These are phyloP conservation scores for Galago senegalensis DNA, from an alignment of 2,797 vertebrate genomes.

Conservation along the genomic window DNA sequence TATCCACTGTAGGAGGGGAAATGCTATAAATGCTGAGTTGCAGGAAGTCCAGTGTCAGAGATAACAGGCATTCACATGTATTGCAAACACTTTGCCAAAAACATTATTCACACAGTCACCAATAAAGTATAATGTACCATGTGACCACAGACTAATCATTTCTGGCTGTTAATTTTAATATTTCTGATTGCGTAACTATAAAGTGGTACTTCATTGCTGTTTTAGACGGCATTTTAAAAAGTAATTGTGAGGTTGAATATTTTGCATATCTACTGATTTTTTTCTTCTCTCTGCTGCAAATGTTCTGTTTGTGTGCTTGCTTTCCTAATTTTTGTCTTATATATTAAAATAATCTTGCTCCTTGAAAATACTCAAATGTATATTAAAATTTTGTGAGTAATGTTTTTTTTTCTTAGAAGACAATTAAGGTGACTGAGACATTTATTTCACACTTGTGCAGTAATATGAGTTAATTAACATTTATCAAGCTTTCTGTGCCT, in stretches of 20 bases:
- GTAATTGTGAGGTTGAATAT: constrained; percentile 29
- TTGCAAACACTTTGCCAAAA: constrained; percentile 35
- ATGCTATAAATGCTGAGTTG: constrained; percentile 16
- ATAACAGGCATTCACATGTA: background rate
- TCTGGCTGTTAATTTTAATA: constrained; percentile 25
- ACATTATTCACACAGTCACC: background rate
- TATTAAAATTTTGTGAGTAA: constrained; percentile 67
- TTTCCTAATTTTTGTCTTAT: constrained; percentile 50
- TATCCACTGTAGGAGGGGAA: background rate
- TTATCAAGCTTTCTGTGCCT: background rate
- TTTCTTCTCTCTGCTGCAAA: background rate
- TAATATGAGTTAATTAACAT: background rate
- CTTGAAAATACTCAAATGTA: constrained; percentile 52
- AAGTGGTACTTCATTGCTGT: constrained; percentile 25
- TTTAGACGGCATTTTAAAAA: constrained; percentile 61
- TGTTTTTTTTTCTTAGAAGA: constrained; percentile 55
- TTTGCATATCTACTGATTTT: constrained; percentile 64
- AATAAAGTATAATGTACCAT: background rate
- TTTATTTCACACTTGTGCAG: constrained; percentile 6
- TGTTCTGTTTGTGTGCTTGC: constrained; percentile 52
- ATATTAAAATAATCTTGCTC: constrained; percentile 35
- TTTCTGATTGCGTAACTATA: constrained; percentile 51
- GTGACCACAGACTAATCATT: constrained; percentile 21
- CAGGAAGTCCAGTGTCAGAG: background rate
- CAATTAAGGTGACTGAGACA: background rate